Evolutionary conservation across 2,888 invertebrate species (phyloP).

Genomic region (Dioctria linearis): DNA sequence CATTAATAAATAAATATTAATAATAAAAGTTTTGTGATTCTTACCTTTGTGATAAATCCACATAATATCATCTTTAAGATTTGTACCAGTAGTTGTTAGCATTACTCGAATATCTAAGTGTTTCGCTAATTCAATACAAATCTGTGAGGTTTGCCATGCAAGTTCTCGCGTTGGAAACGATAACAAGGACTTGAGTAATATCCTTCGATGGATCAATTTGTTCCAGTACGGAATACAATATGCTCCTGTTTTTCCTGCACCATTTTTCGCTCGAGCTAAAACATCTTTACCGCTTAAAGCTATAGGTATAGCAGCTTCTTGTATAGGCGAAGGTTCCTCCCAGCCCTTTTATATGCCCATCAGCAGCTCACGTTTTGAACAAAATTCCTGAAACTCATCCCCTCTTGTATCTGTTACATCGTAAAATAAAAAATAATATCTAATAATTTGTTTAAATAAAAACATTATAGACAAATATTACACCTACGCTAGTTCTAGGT

Average conservation of each 20-base stretch:
- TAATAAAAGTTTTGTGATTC: slow-evolving; percentile 46
- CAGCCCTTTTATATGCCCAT: slow-evolving; percentile 99
- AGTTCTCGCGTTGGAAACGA: slow-evolving; percentile 99
- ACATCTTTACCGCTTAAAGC: no score
- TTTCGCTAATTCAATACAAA: no score
- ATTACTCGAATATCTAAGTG: slow-evolving; percentile 80
- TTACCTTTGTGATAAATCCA: slow-evolving; percentile 97
- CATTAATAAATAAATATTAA: slow-evolving; percentile 4
- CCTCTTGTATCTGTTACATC: slow-evolving; percentile 99
- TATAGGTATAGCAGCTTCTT: no score
- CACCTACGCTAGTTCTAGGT: slow-evolving; percentile 94
- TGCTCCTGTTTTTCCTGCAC: slow-evolving; percentile 77
- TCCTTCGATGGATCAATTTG: no score
- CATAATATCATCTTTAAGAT: slow-evolving; percentile 98
- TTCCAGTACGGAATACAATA: slow-evolving; percentile 99
- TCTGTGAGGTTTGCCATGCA: slow-evolving; percentile 72
- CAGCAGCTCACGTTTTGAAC: no score
- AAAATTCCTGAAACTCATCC: slow-evolving; percentile 99
- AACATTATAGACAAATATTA: background rate
- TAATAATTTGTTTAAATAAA: background rate
- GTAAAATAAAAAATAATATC: slow-evolving; percentile 71
- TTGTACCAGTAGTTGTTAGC: slow-evolving; percentile 99
- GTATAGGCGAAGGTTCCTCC: no score
- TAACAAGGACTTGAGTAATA: slow-evolving; percentile 96
- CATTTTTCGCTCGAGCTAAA: no score